These are phyloP conservation scores for Meghimatium bilineatum DNA, from an alignment of 2,888 invertebrate genomes.

Conservation along the genomic window DNA sequence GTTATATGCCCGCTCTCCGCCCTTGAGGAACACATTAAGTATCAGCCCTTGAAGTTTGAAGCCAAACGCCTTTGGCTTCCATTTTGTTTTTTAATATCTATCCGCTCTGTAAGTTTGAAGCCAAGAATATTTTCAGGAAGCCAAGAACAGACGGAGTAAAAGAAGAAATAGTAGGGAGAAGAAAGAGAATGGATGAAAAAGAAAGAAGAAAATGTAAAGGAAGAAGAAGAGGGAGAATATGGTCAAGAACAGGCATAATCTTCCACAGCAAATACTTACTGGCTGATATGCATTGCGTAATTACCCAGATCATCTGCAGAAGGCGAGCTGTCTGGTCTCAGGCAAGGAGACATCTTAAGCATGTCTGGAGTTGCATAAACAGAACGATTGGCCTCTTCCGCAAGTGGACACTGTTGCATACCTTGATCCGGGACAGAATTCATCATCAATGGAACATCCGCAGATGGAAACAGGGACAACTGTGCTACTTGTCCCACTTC, in stretches of 20 bases:
- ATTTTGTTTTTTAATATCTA: too few species aligned
- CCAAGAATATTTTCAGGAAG: too few species aligned
- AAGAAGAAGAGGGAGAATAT: too few species aligned
- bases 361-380: background rate
- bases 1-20: too few species aligned
- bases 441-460: background rate
- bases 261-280: slow-evolving; percentile 48
- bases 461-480: background rate
- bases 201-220: background rate
- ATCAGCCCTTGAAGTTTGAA: too few species aligned
- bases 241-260: too few species aligned
- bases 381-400: background rate
- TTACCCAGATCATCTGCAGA: slow-evolving; percentile 48
- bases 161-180: too few species aligned
- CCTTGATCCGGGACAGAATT: background rate
- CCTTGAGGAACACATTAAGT: too few species aligned
- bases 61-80: too few species aligned
- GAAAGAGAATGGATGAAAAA: background rate
- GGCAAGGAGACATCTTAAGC: slow-evolving; percentile 45
- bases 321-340: slow-evolving; percentile 34
- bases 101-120: too few species aligned
- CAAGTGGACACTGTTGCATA: background rate
- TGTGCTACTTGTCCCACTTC: background rate
- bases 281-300: slow-evolving; percentile 48
- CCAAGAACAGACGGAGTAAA: too few species aligned